phyloP scores from a whole-genome alignment of 2,888 invertebrate genomes.

The Harpalus rubripes region DNA sequence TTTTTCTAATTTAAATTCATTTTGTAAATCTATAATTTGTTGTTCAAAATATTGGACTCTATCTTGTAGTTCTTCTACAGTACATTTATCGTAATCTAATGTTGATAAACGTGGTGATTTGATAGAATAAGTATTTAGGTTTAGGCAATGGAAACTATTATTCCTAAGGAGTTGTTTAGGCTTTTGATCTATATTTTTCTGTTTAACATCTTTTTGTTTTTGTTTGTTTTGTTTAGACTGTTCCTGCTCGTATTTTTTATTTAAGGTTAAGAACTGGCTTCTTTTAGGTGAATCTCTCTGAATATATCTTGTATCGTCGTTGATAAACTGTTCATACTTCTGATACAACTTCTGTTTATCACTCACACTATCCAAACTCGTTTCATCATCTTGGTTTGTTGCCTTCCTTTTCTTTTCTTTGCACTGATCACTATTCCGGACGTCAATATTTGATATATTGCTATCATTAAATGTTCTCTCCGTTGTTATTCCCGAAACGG shows the following conservation, averaged over 20 bases:
- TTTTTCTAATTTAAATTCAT: background rate
- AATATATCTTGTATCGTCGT: background rate
- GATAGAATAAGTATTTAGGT: background rate
- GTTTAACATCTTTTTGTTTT: conserved; percentile 3
- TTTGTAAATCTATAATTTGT: conserved; percentile 7
- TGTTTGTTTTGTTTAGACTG: background rate
- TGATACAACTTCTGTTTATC: conserved; percentile 7
- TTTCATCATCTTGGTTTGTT: conserved; percentile 1
- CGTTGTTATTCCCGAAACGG: background rate
- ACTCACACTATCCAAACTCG: background rate
- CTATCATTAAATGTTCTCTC: conserved; percentile 46
- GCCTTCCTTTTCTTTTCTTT: conserved; percentile 12
- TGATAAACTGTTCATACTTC: conserved; percentile 1
- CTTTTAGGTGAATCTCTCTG: background rate
- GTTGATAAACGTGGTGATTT: background rate
- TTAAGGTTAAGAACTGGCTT: conserved; percentile 14
- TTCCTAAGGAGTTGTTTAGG: background rate
- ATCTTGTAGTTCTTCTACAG: conserved; percentile 12
- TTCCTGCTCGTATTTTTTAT: conserved; percentile 8
- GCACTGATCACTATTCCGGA: background rate
- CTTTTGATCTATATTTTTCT: too few relatives aligned
- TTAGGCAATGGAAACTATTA: conserved; percentile 3
- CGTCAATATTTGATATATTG: conserved; percentile 62
- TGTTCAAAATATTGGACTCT: conserved; percentile 8
- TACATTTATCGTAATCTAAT: background rate